A percentile compares a stretch with the other conserved stretches of the same genome.
Evolutionary conservation across 2,888 invertebrate genomes (phyloP).

Genomic region (Eurytoma adleriae): DNA sequence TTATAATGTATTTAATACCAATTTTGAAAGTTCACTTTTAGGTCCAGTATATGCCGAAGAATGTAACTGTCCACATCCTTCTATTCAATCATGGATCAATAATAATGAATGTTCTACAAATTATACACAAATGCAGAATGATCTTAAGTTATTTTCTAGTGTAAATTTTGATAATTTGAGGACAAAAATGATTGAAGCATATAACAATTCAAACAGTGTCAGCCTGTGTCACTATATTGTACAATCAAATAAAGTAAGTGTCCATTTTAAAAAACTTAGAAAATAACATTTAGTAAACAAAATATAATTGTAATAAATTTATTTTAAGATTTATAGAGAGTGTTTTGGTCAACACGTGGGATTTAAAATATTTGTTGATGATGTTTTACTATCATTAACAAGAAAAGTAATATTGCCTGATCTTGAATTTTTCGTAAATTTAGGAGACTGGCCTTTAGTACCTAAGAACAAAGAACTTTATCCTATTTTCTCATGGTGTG

Average conservation of each 20-base stretch:
- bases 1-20: slow-evolving; percentile 2
- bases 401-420: slow-evolving; percentile 90
- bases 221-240: slow-evolving; percentile 95
- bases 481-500: slow-evolving; percentile 98
- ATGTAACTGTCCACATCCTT: slow-evolving; percentile 87
- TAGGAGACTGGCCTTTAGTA: slow-evolving; percentile 97
- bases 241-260: slow-evolving; percentile 82
- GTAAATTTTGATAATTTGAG: slow-evolving; percentile 85
- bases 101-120: slow-evolving; percentile 81
- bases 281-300: slow-evolving; percentile 8
- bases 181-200: slow-evolving; percentile 82
- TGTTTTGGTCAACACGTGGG: slow-evolving; percentile 97
- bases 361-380: slow-evolving; percentile 97
- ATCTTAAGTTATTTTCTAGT: slow-evolving; percentile 83
- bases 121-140: slow-evolving; percentile 84
- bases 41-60: slow-evolving; percentile 87
- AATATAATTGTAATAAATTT: slow-evolving; percentile 17
- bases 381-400: slow-evolving; percentile 87
- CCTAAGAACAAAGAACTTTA: slow-evolving; percentile 77
- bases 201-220: slow-evolving; percentile 86
- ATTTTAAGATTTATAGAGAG: slow-evolving; percentile 83
- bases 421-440: slow-evolving; percentile 92
- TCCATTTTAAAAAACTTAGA: neutral
- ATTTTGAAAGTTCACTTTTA: slow-evolving; percentile 63
- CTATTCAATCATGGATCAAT: slow-evolving; percentile 82